A percentile compares a stretch with the other conserved stretches of the same genome.
These are phyloP conservation scores for Brachystomella parvula DNA, from an alignment of 1,140 invertebrate species.

Conservation along the genomic window DNA sequence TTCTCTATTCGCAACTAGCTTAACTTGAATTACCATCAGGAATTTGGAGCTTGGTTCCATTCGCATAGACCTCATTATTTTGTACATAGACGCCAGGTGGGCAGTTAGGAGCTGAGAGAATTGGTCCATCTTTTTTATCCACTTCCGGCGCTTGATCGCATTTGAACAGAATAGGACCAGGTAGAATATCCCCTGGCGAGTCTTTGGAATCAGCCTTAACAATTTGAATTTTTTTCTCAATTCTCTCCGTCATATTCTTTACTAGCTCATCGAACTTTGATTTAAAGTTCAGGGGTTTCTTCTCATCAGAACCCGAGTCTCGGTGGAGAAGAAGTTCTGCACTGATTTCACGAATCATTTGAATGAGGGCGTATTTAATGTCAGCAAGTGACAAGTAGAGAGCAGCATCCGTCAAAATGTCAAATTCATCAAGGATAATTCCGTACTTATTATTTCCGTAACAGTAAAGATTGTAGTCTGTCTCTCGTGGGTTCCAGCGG, in stretches of 20 bases:
- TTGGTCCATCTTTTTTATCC: neutral
- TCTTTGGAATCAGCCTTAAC: neutral
- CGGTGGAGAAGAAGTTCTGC: too few relatives aligned
- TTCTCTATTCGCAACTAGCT: neutral
- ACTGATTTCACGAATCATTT: neutral
- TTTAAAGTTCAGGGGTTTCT: neutral
- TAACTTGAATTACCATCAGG: neutral
- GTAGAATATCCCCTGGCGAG: neutral
- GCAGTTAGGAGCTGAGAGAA: neutral
- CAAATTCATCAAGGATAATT: conserved; percentile 18
- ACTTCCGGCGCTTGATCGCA: neutral
- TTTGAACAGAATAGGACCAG: neutral
- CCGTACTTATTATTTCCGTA: conserved; percentile 22
- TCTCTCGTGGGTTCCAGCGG: conserved; percentile 12
- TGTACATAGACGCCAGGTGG: neutral
- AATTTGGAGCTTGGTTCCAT: neutral
- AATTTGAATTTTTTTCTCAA: neutral
- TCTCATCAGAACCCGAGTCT: neutral
- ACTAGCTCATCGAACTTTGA: neutral
- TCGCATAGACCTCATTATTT: neutral
- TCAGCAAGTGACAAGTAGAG: conserved; percentile 11
- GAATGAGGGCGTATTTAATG: conserved; percentile 14
- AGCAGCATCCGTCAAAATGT: conserved; percentile 19
- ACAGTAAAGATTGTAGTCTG: conserved; percentile 10
- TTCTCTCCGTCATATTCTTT: neutral